Evolutionary conservation across 2,888 invertebrate genomes (phyloP).

Genomic region (Salpingus planirostris): DNA sequence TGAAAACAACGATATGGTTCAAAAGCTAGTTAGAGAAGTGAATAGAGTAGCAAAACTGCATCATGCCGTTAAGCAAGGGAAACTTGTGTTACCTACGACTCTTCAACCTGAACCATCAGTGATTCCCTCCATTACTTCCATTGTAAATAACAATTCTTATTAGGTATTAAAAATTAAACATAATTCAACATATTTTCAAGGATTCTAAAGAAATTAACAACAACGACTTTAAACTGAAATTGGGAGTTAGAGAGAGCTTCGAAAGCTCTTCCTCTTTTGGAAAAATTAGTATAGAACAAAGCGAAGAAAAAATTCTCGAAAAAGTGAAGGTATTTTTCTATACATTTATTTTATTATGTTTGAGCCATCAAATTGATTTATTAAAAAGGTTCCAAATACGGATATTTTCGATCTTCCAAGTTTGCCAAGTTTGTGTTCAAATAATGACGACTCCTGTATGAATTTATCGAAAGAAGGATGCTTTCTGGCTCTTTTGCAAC

Average conservation of each 20-base stretch:
- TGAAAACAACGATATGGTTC: slow-evolving; percentile 68
- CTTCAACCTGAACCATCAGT: neutral
- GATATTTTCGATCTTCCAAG: slow-evolving; percentile 59
- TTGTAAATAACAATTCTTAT: neutral
- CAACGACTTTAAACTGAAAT: slow-evolving; percentile 22
- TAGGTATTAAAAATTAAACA: neutral
- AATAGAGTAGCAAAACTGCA: slow-evolving; percentile 63
- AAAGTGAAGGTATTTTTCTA: slow-evolving; percentile 17
- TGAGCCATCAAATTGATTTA: too few relatives aligned
- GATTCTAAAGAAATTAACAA: slow-evolving; percentile 24
- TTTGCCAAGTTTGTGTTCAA: slow-evolving; percentile 52
- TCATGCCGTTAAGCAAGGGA: slow-evolving; percentile 47
- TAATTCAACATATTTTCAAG: neutral
- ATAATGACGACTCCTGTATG: slow-evolving; percentile 42
- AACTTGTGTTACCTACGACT: slow-evolving; percentile 13
- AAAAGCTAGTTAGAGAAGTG: slow-evolving; percentile 57
- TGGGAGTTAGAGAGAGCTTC: neutral
- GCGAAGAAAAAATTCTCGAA: slow-evolving; percentile 21
- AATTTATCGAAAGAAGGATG: slow-evolving; percentile 50
- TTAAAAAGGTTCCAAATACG: slow-evolving; percentile 57
- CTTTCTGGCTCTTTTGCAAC: slow-evolving; percentile 56
- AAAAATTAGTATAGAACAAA: slow-evolving; percentile 4
- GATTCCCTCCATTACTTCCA: neutral
- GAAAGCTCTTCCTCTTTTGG: neutral
- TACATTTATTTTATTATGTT: neutral